Conservation (phyloP, 64 coral and sea anemone genomes). For the Porites australiensis region DNA sequence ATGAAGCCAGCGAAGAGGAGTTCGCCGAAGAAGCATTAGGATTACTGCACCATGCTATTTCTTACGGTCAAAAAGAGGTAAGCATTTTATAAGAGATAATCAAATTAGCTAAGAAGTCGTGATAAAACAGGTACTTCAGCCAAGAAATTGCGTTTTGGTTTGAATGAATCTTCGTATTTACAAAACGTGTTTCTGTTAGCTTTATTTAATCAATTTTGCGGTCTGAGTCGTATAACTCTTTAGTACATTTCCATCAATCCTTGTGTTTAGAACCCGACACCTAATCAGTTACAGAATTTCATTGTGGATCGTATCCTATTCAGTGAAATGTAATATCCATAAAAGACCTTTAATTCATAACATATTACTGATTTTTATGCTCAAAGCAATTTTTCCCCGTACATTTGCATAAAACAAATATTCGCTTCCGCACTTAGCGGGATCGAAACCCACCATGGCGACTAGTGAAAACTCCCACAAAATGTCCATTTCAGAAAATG, state of each 20-base stretch:
- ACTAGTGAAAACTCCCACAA: not conserved
- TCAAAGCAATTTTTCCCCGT: not conserved
- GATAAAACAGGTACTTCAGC: not conserved
- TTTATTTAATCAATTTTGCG: not conserved
- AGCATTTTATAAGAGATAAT: conserved; percentile 16
- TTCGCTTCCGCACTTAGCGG: not conserved
- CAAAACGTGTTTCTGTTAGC: conserved; percentile 16
- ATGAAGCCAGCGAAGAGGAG: conserved; percentile 59
- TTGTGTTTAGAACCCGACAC: not conserved
- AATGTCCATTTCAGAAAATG: not conserved
- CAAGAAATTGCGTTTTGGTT: not conserved
- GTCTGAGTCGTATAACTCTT: not conserved
- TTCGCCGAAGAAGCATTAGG: conserved; percentile 77
- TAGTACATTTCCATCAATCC: too few species aligned
- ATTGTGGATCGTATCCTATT: not conserved
- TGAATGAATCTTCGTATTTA: conserved; percentile 1
- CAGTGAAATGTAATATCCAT: not conserved
- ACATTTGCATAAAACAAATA: conserved; percentile 17
- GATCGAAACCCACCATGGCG: too few species aligned
- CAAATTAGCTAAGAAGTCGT: conserved; percentile 28
- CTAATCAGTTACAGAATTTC: not conserved
- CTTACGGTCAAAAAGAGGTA: conserved; percentile 98
- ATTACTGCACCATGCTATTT: conserved; percentile 87
- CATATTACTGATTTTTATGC: not conserved
- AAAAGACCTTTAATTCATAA: not conserved